Evolutionary conservation across 1,140 invertebrate species (phyloP).

Genomic region (Drosophila suzukii): DNA sequence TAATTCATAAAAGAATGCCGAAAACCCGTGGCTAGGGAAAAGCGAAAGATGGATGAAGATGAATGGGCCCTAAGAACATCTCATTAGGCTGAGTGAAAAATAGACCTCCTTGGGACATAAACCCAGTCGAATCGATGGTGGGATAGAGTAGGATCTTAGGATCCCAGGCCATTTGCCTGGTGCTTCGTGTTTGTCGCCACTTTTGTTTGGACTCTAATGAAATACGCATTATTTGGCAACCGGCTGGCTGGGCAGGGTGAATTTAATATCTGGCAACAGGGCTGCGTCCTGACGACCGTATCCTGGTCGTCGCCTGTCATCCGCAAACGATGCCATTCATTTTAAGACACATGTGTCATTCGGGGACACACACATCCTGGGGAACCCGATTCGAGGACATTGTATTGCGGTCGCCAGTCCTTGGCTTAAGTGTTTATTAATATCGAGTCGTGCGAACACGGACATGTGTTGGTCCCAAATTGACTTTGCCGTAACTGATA

Average conservation of each 20-base stretch:
- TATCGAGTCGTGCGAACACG: constrained; percentile 64
- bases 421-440: constrained; percentile 68
- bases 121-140: constrained; percentile 1
- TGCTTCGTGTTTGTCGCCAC: constrained; percentile 31
- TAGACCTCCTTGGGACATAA: constrained; percentile 14
- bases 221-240: constrained; percentile 63
- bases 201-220: constrained; percentile 54
- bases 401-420: constrained; percentile 24
- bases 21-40: neutral
- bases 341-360: constrained; percentile 49
- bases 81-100: constrained; percentile 54
- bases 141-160: neutral
- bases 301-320: constrained; percentile 33
- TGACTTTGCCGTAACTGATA: constrained; percentile 63
- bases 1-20: constrained; percentile 37
- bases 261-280: constrained; percentile 53
- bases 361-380: constrained; percentile 9
- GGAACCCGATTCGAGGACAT: constrained; percentile 25
- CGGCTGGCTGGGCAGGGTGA: constrained; percentile 36
- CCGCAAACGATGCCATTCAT: constrained; percentile 65
- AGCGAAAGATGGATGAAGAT: constrained; percentile 44
- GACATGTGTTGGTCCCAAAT: constrained; percentile 67
- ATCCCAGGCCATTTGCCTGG: constrained; percentile 8
- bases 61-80: constrained; percentile 39
- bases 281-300: neutral